Conservation (phyloP, 2,113 vertebrate species). For the Egretta garzetta region DNA sequence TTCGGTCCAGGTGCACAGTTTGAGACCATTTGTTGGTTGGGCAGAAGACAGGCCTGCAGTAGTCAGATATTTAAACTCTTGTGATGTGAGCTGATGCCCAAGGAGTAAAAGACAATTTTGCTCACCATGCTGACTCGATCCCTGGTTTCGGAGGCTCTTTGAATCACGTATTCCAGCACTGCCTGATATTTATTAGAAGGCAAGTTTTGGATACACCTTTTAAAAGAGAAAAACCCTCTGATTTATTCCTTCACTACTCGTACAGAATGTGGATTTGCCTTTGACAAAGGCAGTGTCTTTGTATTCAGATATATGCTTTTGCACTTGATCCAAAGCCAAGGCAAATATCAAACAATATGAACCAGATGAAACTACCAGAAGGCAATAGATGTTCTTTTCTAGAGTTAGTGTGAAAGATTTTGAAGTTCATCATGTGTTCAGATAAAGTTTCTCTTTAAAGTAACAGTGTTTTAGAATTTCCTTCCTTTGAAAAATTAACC, state of each 20-base stretch:
- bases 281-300: slow-evolving; percentile 2
- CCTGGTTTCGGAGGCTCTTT: neutral
- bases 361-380: slow-evolving; percentile 20
- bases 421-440: neutral
- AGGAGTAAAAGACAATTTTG: neutral
- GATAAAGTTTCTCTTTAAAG: neutral
- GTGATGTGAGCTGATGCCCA: neutral
- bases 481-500: neutral
- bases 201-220: neutral
- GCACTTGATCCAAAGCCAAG: slow-evolving; percentile 40
- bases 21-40: neutral
- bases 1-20: accelerated
- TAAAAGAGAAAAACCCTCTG: neutral
- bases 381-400: neutral
- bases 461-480: neutral
- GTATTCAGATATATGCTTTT: slow-evolving; percentile 6
- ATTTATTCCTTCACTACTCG: neutral
- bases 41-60: neutral
- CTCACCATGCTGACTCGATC: neutral
- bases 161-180: neutral
- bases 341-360: slow-evolving; percentile 47
- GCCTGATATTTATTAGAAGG: neutral
- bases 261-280: neutral
- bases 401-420: neutral
- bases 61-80: neutral